phyloP scores from a whole-genome alignment of 2,113 vertebrate genomes.

The Lasiurus cinereus region DNA sequence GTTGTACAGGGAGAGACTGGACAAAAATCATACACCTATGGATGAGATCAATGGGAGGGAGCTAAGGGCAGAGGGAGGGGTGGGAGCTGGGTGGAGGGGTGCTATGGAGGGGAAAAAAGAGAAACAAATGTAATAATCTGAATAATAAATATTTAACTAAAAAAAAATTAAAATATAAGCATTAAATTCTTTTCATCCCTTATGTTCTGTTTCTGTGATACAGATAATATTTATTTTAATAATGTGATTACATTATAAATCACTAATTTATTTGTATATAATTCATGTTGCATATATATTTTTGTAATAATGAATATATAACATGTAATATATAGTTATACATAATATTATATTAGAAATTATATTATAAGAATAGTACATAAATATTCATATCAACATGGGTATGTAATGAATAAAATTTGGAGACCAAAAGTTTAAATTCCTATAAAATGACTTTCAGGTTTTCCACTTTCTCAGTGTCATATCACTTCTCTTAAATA shows the following conservation, averaged over 20 bases:
- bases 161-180: conserved; percentile 30
- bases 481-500: background rate
- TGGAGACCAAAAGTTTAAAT: conserved; percentile 14
- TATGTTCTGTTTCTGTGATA: conserved; percentile 31
- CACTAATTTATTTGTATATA: background rate
- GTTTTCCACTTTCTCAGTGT: background rate
- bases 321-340: background rate
- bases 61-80: no score
- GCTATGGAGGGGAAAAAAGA: no score
- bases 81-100: no score
- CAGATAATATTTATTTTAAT: background rate
- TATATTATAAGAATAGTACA: background rate
- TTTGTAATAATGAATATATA: background rate
- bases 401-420: background rate
- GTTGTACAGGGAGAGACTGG: no score
- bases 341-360: conserved; percentile 4
- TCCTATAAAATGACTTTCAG: conserved; percentile 19
- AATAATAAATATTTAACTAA: no score
- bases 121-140: no score
- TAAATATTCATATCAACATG: background rate
- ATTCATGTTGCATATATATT: background rate
- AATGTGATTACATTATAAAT: conserved; percentile 1
- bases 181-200: conserved; percentile 9
- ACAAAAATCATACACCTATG: no score
- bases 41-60: no score